Conservation (phyloP, 2,888 invertebrate genomes). For the Zaprionus lineosus region DNA sequence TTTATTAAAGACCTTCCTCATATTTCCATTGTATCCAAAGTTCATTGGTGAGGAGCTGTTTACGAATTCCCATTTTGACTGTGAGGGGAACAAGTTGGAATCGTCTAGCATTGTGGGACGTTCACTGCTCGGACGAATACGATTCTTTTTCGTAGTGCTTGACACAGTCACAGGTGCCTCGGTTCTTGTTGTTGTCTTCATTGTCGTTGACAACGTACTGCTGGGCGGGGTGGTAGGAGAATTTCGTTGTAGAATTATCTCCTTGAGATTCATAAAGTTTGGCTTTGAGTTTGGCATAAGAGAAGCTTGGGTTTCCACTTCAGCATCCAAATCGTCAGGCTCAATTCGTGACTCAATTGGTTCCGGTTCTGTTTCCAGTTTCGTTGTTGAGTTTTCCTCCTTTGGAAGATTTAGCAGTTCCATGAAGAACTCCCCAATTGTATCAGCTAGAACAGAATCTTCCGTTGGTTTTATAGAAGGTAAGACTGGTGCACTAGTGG, state of each 20-base stretch:
- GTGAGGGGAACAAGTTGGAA: slow-evolving; percentile 81
- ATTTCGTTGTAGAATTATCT: slow-evolving; percentile 80
- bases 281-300: slow-evolving; percentile 55
- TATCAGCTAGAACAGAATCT: slow-evolving; percentile 77
- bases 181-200: slow-evolving; percentile 36
- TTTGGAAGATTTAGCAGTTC: slow-evolving; percentile 80
- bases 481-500: slow-evolving; percentile 23
- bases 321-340: slow-evolving; percentile 80
- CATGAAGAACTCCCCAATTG: slow-evolving; percentile 81
- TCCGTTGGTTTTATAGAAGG: slow-evolving; percentile 40
- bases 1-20: slow-evolving; percentile 86
- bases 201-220: slow-evolving; percentile 20
- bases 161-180: slow-evolving; percentile 17
- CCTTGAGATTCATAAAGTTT: slow-evolving; percentile 82
- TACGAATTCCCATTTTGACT: slow-evolving; percentile 85
- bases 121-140: slow-evolving; percentile 63
- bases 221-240: slow-evolving; percentile 5
- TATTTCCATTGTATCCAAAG: slow-evolving; percentile 78
- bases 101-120: slow-evolving; percentile 78
- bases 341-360: slow-evolving; percentile 88
- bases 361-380: slow-evolving; percentile 28
- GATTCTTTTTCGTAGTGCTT: slow-evolving; percentile 64
- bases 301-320: slow-evolving; percentile 8
- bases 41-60: slow-evolving; percentile 82
- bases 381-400: slow-evolving; percentile 53